A percentile compares a stretch with the other conserved stretches of the same genome.
Conservation (phyloP, 2,113 vertebrate species). For the Mormyrus iriodes region DNA sequence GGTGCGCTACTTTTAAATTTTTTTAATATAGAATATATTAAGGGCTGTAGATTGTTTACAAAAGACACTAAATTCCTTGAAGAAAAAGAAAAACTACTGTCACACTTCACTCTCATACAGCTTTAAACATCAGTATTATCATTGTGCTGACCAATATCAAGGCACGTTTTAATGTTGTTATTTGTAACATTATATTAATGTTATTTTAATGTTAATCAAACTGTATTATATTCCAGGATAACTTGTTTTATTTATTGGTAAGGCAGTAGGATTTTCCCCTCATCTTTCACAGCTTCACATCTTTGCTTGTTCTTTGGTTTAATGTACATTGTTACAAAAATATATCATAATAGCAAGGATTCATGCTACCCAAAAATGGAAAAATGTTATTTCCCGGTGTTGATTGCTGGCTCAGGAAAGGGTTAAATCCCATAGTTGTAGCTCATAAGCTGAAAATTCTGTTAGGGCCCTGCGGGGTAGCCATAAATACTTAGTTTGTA, state of each 20-base stretch:
- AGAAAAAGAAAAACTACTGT: not conserved
- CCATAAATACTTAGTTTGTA: conserved; percentile 23
- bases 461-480: conserved; percentile 24
- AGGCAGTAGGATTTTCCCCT: not conserved
- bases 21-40: not conserved
- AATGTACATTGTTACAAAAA: not conserved
- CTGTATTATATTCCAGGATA: not conserved
- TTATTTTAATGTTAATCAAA: not conserved
- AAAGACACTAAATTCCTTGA: not conserved
- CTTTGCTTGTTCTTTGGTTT: not conserved
- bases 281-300: not conserved
- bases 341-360: not conserved
- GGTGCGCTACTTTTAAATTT: not conserved
- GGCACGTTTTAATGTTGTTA: not conserved
- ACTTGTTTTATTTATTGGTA: not conserved
- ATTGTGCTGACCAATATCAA: not conserved
- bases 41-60: not conserved
- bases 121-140: not conserved
- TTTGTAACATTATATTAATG: not conserved
- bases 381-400: not conserved
- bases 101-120: not conserved
- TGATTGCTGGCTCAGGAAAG: not conserved
- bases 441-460: conserved; percentile 26
- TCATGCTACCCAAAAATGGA: not conserved
- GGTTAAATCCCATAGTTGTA: conserved; percentile 23